A percentile compares a stretch with the other conserved stretches of the same genome.
These are phyloP conservation scores for Dichetophora obliterata DNA, from an alignment of 2,888 invertebrate genomes.

Conservation along the genomic window DNA sequence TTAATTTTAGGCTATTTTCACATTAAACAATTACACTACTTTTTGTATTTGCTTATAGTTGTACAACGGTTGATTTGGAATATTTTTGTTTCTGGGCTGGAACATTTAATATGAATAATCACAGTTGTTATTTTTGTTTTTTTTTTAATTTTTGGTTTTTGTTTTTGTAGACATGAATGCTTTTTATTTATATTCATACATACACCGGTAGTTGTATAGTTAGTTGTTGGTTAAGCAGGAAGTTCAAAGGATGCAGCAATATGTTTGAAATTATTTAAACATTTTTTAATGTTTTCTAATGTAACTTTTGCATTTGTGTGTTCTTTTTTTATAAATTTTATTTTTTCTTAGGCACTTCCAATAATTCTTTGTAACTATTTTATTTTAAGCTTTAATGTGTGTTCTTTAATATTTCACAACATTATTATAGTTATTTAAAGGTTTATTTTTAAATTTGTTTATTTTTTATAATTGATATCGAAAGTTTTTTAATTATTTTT, in stretches of 20 bases:
- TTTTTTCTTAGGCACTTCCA: slow-evolving; percentile 24
- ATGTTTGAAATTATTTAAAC: background rate
- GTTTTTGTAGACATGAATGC: too few species aligned
- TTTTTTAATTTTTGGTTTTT: background rate
- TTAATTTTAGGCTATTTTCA: slow-evolving; percentile 4
- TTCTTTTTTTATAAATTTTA: slow-evolving; percentile 26
- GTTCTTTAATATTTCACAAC: background rate
- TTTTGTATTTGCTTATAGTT: background rate
- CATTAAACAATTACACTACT: slow-evolving; percentile 12
- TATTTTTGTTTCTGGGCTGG: slow-evolving; percentile 12
- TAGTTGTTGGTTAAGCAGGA: background rate
- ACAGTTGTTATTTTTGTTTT: too few species aligned
- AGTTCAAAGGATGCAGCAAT: background rate
- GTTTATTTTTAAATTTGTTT: background rate
- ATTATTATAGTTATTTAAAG: background rate
- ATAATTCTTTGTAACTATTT: slow-evolving; percentile 47
- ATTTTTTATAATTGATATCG: background rate
- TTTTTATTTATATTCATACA: background rate
- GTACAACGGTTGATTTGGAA: background rate
- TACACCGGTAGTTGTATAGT: too few species aligned
- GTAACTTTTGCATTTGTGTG: background rate
- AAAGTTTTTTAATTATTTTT: background rate
- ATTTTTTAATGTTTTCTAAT: background rate
- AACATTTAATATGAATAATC: background rate
- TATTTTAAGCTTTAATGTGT: background rate